Conservation (phyloP, 2,113 vertebrate species). For the Hippocampus mohnikei region DNA sequence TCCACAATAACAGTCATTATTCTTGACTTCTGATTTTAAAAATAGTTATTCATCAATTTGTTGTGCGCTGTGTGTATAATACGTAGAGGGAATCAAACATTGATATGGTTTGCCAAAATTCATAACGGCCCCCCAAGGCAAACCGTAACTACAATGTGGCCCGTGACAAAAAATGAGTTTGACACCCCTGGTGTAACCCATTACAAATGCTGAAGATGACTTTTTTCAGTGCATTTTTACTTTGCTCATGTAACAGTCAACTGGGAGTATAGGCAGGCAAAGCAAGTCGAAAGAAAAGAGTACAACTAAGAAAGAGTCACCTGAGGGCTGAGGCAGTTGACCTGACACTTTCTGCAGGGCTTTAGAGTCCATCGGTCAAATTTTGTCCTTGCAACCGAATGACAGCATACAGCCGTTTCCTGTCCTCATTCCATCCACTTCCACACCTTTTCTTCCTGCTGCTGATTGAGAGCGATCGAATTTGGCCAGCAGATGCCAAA, state of each 20-base stretch:
- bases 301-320: conserved; percentile 41
- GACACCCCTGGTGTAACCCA: too few species aligned
- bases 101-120: too few species aligned
- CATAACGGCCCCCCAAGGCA: too few species aligned
- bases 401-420: conserved; percentile 58
- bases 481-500: conserved; percentile 69
- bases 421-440: conserved; percentile 75
- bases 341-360: conserved; percentile 58
- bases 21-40: too few species aligned
- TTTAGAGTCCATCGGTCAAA: conserved; percentile 50
- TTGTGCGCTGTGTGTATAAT: too few species aligned
- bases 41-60: too few species aligned
- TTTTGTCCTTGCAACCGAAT: conserved; percentile 28
- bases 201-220: too few species aligned
- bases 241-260: neutral
- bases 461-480: conserved; percentile 65
- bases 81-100: too few species aligned
- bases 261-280: conserved; percentile 11
- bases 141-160: too few species aligned
- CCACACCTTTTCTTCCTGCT: conserved; percentile 61
- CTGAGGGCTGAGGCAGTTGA: conserved; percentile 46
- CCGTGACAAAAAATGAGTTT: too few species aligned
- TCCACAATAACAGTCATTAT: too few species aligned
- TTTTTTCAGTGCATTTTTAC: neutral
- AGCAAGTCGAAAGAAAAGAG: conserved; percentile 13